These are phyloP conservation scores for Grapholita molesta DNA, from an alignment of 1,140 invertebrate genomes.

Conservation along the genomic window DNA sequence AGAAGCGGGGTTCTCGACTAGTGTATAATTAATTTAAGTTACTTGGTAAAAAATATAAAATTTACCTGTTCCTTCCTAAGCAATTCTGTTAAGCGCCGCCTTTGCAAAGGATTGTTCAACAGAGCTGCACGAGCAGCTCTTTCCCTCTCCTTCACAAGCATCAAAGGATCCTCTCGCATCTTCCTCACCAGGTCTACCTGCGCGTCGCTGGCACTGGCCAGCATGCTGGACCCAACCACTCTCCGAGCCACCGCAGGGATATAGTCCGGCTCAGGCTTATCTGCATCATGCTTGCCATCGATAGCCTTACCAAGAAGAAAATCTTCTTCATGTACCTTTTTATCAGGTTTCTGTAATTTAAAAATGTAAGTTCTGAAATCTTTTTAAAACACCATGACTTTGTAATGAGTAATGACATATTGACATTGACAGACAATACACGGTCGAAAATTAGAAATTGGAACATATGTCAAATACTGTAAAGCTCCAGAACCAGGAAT, in stretches of 20 bases:
- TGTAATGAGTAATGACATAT: too few relatives aligned
- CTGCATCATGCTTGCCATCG: conserved; percentile 89
- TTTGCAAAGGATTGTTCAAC: conserved; percentile 93
- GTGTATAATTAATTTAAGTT: too few relatives aligned
- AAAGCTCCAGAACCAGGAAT: too few relatives aligned
- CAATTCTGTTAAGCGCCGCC: conserved; percentile 89
- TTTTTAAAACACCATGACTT: too few relatives aligned
- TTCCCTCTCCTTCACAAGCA: conserved; percentile 91
- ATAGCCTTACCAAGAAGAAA: conserved; percentile 93
- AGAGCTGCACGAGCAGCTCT: conserved; percentile 89
- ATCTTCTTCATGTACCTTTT: conserved; percentile 88
- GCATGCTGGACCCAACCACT: conserved; percentile 76
- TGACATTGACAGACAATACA: too few relatives aligned
- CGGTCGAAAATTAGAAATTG: too few relatives aligned
- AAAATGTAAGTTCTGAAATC: conserved; percentile 9
- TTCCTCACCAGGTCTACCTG: conserved; percentile 91
- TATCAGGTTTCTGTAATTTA: conserved; percentile 81
- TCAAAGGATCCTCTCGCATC: conserved; percentile 93
- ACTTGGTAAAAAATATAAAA: conserved; percentile 3
- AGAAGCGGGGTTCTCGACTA: too few relatives aligned
- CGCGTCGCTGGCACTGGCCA: conserved; percentile 71
- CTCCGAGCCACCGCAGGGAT: conserved; percentile 86
- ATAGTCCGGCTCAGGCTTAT: conserved; percentile 83
- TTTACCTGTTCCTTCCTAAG: conserved; percentile 81
- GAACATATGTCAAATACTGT: too few relatives aligned